Conservation (phyloP, 2,113 vertebrate genomes). For the Ptyas mucosa region DNA sequence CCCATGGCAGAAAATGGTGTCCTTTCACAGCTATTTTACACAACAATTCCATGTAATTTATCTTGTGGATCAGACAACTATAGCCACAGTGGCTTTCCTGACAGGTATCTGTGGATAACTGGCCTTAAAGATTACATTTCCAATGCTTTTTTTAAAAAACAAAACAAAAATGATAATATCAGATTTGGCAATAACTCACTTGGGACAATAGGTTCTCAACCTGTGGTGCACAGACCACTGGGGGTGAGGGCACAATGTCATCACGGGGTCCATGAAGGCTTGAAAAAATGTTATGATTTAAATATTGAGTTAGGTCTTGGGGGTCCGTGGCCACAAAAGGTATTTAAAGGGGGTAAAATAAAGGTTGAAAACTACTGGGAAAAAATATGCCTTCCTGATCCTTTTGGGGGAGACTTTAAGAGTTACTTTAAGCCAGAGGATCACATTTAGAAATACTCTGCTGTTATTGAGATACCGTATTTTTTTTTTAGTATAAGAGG, state of each 20-base stretch:
- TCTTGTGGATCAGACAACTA: background rate
- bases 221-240: background rate
- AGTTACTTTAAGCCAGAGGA: background rate
- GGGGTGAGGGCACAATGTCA: fast-evolving
- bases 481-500: too few species aligned
- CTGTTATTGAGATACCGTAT: background rate
- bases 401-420: background rate
- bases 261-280: background rate
- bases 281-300: background rate
- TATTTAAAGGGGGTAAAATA: background rate
- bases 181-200: background rate
- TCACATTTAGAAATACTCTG: background rate
- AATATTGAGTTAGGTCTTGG: background rate
- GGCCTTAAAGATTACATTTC: background rate
- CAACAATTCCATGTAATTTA: background rate
- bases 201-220: background rate
- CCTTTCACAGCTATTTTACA: background rate
- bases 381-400: background rate
- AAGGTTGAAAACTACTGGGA: background rate
- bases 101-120: background rate
- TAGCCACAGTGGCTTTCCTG: background rate
- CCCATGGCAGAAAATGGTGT: background rate
- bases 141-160: background rate
- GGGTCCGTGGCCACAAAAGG: background rate
- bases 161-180: background rate